Evolutionary conservation across 2,797 vertebrate genomes (phyloP).

Genomic region (Paratrypauchen microcephalus): DNA sequence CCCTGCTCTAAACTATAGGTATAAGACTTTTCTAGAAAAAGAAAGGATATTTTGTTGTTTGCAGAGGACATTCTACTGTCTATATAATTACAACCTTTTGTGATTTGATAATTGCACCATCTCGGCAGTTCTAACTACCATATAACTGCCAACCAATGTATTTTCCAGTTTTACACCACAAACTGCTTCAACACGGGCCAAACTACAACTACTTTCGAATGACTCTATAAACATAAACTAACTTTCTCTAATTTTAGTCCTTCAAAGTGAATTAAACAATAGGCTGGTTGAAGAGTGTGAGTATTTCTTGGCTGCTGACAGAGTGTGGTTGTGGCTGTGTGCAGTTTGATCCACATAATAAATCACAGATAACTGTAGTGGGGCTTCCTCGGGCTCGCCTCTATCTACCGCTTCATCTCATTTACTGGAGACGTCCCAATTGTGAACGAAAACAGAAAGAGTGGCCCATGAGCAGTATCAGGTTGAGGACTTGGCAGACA

Average conservation of each 20-base stretch:
- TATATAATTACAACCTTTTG: no score
- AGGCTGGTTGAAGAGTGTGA: constrained; percentile 2
- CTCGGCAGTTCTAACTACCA: no score
- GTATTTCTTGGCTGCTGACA: constrained; percentile 6
- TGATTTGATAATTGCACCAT: no score
- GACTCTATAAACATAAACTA: not conserved
- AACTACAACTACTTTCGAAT: not conserved
- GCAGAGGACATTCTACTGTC: no score
- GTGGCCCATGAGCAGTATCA: constrained; percentile 13
- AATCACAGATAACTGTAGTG: constrained; percentile 23
- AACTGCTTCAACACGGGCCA: not conserved
- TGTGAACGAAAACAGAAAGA: constrained; percentile 18
- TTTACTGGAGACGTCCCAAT: constrained; percentile 17
- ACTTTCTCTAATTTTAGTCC: not conserved
- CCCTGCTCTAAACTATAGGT: no score
- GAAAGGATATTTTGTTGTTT: no score
- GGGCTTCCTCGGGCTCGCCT: constrained; percentile 22
- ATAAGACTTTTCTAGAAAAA: no score
- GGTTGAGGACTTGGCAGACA: constrained; percentile 15
- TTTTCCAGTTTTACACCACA: not conserved
- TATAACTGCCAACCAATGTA: no score
- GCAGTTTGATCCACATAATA: constrained; percentile 23
- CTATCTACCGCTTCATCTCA: constrained; percentile 24
- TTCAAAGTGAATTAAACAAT: constrained; percentile 1
- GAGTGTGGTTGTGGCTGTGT: constrained; percentile 20